Evolutionary conservation across 2,797 vertebrate genomes (phyloP), one percentile per base, ranked within the genome.

Genomic region (Leucoraja ocellata): DNA sequence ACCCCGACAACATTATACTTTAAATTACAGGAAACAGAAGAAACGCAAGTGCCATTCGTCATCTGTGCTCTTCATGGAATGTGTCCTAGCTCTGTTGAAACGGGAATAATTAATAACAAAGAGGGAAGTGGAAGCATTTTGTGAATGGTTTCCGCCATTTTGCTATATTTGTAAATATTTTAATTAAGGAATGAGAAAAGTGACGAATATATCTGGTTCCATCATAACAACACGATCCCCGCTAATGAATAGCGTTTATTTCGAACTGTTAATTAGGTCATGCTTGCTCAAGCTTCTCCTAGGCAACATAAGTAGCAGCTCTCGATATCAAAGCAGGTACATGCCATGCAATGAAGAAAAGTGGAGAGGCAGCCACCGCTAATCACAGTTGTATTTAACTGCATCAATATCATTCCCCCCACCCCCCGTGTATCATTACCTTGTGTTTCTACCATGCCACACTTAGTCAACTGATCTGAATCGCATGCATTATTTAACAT

Each of bases 241-340:
- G 93, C 93, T 90, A 93, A 63, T 93, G 93, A 78, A 93, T 93
- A 88, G 94, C 81, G n/a, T 93, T 93, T 92, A 94, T 94, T 96
- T 97, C 96, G 95, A 96, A 79, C 95, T 96, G 96, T 94, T 96
- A 97, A 97, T 96, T 93, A 95, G 95, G 94, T 95, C 95, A 95
- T 95, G 93, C 94, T 95, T 94, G 83, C 94, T 93, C 93, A 93
- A 94, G 94, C 95, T 93, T 96, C 96, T 95, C 96, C 95, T 95
- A 65, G 96, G 96, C 94, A 95, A 96, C 96, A 74, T 39, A 71
- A 91, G 36, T 91, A 74, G 36, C 10, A 46, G 11, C 63, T 73
- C 88, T 71, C 65, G 13, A 54, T 76, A 74, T 74, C 36, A 74
- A 74, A 92, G 36, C 63, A 73, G 88, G 65, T 73, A 54, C 3